Conservation (phyloP, 2,888 invertebrate genomes). For the Apodemia duryi region DNA sequence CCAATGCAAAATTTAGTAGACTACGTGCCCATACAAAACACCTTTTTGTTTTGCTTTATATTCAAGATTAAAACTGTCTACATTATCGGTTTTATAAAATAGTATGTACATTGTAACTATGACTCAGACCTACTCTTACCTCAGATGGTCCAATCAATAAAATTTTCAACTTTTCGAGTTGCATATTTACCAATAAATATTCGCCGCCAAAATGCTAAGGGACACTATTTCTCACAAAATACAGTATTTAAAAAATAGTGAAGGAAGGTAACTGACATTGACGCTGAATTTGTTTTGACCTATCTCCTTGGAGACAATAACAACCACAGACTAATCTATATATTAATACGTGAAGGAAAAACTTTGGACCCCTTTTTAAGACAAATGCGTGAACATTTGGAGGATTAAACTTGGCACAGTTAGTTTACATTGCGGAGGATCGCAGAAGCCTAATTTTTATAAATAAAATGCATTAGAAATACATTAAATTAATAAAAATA, state of each 20-base stretch:
- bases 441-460: no score
- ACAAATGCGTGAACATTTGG: no score
- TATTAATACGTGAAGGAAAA: no score
- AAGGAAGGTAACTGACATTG: neutral
- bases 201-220: neutral
- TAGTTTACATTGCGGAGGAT: no score
- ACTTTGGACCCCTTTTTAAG: no score
- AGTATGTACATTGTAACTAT: no score
- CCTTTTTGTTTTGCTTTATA: neutral
- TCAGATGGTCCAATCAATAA: conserved; percentile 77
- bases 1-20: neutral
- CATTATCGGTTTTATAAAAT: neutral
- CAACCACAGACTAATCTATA: neutral
- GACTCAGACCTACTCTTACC: conserved; percentile 47
- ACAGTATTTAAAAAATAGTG: neutral
- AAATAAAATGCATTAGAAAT: no score
- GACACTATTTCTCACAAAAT: neutral
- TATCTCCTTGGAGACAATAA: neutral
- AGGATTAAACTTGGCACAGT: no score
- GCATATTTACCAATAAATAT: conserved; percentile 40
- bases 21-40: no score
- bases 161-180: conserved; percentile 73
- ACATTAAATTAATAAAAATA: no score
- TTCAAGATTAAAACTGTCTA: neutral
- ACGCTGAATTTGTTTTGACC: conserved; percentile 1